phyloP scores from a whole-genome alignment of 2,797 vertebrate species.

The Synanceia verrucosa region DNA sequence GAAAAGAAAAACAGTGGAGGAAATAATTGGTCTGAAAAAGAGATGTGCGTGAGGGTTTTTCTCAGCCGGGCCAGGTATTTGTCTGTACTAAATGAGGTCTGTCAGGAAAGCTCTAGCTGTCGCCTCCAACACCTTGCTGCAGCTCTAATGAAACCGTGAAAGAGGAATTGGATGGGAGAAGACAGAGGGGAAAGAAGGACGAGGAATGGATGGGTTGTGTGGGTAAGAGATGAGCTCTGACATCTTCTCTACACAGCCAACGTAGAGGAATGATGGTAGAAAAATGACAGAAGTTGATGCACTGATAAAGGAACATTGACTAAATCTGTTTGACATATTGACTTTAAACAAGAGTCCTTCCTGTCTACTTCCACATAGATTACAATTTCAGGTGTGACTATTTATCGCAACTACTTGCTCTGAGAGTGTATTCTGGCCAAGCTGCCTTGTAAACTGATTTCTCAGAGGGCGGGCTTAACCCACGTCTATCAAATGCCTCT shows the following conservation, averaged over 20 bases:
- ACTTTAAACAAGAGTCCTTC: background rate
- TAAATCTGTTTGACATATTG: background rate
- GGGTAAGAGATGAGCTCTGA: constrained; percentile 21
- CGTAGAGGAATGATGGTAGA: constrained; percentile 27
- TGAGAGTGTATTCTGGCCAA: no score
- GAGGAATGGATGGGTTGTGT: background rate
- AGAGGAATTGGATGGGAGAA: constrained; percentile 45
- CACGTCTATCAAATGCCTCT: no score
- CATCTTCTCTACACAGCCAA: constrained; percentile 13
- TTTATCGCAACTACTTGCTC: no score
- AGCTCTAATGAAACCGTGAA: constrained; percentile 70
- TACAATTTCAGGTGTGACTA: background rate
- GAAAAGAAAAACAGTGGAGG: constrained; percentile 43
- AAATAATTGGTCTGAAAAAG: constrained; percentile 73
- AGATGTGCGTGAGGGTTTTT: constrained; percentile 63
- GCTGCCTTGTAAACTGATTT: no score
- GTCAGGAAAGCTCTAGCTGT: constrained; percentile 69
- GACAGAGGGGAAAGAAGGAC: background rate
- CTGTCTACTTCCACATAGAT: constrained; percentile 1
- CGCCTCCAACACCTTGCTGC: constrained; percentile 58
- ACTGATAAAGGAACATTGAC: constrained; percentile 1
- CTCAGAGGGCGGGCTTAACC: no score
- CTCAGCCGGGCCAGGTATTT: constrained; percentile 64
- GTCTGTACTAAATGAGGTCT: constrained; percentile 75
- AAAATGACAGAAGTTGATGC: constrained; percentile 25